Conservation (phyloP, 2,888 invertebrate species). For the Caenorhabditis imperialis region DNA sequence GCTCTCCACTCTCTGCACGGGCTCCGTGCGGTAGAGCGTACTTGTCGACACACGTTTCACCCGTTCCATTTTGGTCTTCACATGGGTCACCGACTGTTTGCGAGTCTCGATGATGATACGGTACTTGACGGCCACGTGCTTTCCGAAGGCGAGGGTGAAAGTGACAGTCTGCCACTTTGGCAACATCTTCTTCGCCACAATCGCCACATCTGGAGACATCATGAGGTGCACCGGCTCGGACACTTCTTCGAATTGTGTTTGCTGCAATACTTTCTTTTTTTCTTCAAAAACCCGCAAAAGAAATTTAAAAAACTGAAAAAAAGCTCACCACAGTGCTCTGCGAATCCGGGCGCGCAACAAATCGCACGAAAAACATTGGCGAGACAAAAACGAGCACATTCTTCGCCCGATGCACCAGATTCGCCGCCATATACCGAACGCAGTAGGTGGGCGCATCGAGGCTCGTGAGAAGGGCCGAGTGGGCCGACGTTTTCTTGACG, state of each 20-base stretch:
- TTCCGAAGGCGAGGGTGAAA: slow-evolving; percentile 50
- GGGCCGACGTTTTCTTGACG: slow-evolving; percentile 29
- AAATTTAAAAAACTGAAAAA: neutral
- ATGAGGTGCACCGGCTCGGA: slow-evolving; percentile 30
- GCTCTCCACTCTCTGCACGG: slow-evolving; percentile 15
- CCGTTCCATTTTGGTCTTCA: slow-evolving; percentile 22
- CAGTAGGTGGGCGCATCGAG: slow-evolving; percentile 48
- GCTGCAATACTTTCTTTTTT: slow-evolving; percentile 24
- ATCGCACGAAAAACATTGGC: slow-evolving; percentile 28
- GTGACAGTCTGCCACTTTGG: slow-evolving; percentile 54
- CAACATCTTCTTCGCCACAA: slow-evolving; percentile 29
- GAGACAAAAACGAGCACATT: slow-evolving; percentile 34
- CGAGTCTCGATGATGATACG: slow-evolving; percentile 41
- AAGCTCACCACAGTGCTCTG: slow-evolving; percentile 19
- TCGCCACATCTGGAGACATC: slow-evolving; percentile 33
- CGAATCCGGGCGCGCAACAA: slow-evolving; percentile 29
- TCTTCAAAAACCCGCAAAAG: neutral
- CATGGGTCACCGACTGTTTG: slow-evolving; percentile 21
- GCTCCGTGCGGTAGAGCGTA: slow-evolving; percentile 43
- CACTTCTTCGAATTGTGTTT: slow-evolving; percentile 26
- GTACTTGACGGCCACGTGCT: slow-evolving; percentile 52
- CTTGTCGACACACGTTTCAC: slow-evolving; percentile 25
- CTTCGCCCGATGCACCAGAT: slow-evolving; percentile 6
- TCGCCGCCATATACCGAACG: slow-evolving; percentile 39
- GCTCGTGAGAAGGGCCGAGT: slow-evolving; percentile 27